phyloP scores from a whole-genome alignment of 2,113 vertebrate species.

The Pelusios castaneus region DNA sequence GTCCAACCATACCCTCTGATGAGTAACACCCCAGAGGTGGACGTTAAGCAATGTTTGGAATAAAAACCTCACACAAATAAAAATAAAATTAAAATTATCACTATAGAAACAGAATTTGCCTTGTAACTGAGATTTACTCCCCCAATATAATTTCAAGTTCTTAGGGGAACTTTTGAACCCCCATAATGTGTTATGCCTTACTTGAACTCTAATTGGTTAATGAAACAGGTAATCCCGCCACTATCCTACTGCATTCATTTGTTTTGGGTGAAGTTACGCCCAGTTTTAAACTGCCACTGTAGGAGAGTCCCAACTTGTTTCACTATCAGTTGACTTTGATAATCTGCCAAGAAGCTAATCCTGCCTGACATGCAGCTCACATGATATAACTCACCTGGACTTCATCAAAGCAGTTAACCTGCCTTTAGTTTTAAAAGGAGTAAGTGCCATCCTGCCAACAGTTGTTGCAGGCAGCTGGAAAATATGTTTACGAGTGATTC shows the following conservation, averaged over 20 bases:
- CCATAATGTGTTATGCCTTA: not conserved
- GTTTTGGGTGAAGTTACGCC: conserved; percentile 52
- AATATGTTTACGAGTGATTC: conserved; percentile 35
- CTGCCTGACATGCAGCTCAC: conserved; percentile 6
- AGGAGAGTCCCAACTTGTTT: conserved; percentile 75
- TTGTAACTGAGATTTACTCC: not conserved
- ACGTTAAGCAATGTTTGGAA: no score
- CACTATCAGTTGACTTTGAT: conserved; percentile 73
- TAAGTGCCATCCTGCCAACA: not conserved
- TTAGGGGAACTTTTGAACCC: not conserved
- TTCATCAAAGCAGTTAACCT: conserved; percentile 57
- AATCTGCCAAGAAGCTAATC: conserved; percentile 68
- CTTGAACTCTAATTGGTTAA: conserved; percentile 20
- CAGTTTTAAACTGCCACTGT: conserved; percentile 60
- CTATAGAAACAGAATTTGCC: not conserved
- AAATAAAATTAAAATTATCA: not conserved
- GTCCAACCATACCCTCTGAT: no score
- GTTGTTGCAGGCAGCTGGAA: conserved; percentile 15
- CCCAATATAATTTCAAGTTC: not conserved
- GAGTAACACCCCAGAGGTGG: no score
- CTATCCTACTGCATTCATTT: conserved; percentile 45
- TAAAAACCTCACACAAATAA: no score
- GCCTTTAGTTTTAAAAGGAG: not conserved
- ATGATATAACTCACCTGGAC: conserved; percentile 49
- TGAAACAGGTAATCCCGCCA: conserved; percentile 21